A percentile compares a stretch with the other conserved stretches of the same genome.
Conservation (phyloP, 2,113 vertebrate species). For the Sardina pilchardus region DNA sequence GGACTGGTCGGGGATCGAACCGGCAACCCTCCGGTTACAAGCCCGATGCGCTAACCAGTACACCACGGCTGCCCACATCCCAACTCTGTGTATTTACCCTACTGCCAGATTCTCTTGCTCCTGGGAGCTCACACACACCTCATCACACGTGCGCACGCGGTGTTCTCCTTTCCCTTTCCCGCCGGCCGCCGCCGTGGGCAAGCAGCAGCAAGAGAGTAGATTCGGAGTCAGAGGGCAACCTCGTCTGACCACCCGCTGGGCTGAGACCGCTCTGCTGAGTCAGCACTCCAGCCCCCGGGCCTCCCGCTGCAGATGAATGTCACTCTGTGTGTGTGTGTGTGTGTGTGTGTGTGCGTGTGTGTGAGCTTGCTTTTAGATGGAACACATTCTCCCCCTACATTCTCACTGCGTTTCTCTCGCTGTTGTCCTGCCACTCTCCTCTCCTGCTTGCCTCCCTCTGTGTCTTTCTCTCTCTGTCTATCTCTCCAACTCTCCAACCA, state of each 20-base stretch:
- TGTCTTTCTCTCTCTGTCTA: no score
- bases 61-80: no score
- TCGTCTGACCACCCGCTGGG: not conserved
- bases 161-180: not conserved
- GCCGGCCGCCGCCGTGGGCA: not conserved
- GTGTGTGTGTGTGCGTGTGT: not conserved
- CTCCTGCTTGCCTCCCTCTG: no score
- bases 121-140: not conserved
- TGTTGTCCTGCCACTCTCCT: no score
- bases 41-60: no score
- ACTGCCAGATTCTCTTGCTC: not conserved
- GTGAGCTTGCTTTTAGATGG: no score
- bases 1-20: no score
- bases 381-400: no score
- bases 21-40: no score
- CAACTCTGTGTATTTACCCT: not conserved
- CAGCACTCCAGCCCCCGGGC: not conserved
- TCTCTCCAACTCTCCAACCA: no score
- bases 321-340: conserved; percentile 10
- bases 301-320: not conserved
- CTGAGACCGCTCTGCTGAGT: not conserved
- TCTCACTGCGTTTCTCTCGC: no score
- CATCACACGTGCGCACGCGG: not conserved
- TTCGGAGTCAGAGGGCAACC: not conserved
- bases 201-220: not conserved